Evolutionary conservation across 2,888 invertebrate species (phyloP).

Genomic region (Caenorhabditis virilis): DNA sequence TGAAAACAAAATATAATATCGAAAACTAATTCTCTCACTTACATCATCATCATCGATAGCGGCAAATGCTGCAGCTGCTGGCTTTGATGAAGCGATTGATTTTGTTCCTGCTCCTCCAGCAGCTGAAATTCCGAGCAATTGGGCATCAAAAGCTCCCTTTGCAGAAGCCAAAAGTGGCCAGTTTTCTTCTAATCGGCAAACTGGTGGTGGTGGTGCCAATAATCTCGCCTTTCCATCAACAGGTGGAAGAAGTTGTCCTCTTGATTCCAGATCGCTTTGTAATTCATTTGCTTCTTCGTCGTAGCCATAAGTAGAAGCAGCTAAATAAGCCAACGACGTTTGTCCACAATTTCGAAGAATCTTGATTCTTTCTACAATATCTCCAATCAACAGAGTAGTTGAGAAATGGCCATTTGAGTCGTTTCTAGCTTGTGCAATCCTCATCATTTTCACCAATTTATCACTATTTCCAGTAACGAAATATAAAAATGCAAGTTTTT

Average conservation of each 20-base stretch:
- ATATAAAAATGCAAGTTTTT: conserved; percentile 95
- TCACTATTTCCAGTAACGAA: conserved; percentile 94
- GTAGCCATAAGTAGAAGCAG: conserved; percentile 89
- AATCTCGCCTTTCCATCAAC: conserved; percentile 79
- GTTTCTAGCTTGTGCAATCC: conserved; percentile 96
- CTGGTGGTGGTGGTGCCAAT: conserved; percentile 86
- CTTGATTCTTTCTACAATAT: conserved; percentile 85
- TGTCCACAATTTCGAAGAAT: conserved; percentile 75
- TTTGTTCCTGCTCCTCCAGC: conserved; percentile 16
- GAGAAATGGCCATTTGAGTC: conserved; percentile 96
- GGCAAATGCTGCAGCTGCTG: conserved; percentile 72
- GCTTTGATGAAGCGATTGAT: conserved; percentile 47
- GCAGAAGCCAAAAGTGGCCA: conserved; percentile 95
- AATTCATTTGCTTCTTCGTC: conserved; percentile 80
- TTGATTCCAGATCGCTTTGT: conserved; percentile 66
- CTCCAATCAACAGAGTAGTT: conserved; percentile 88
- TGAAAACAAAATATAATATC: conserved; percentile 5
- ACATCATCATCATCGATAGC: conserved; percentile 67
- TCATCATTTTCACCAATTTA: conserved; percentile 96
- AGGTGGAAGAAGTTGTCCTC: conserved; percentile 74
- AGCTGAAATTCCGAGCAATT: conserved; percentile 55
- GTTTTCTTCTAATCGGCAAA: conserved; percentile 86
- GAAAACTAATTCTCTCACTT: conserved; percentile 4
- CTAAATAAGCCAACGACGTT: conserved; percentile 82
- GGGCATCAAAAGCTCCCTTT: conserved; percentile 61